These are phyloP conservation scores for Antrozous pallidus DNA, from an alignment of 2,797 vertebrate species.

Conservation along the genomic window DNA sequence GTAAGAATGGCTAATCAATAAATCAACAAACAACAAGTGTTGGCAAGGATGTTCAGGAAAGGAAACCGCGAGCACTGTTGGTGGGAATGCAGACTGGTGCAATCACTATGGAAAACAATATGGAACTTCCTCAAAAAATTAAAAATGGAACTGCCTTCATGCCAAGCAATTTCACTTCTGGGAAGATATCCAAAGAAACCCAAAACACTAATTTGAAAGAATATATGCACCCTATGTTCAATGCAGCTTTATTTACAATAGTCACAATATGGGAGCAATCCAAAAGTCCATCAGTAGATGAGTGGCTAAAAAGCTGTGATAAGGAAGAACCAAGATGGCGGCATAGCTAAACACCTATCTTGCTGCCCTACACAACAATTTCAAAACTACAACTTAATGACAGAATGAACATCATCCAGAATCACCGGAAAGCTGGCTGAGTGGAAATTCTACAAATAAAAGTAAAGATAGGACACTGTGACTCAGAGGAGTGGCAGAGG, in stretches of 20 bases:
- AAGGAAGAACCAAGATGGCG: no score
- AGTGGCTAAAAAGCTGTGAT: neutral
- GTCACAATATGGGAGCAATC: neutral
- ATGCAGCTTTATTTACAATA: neutral
- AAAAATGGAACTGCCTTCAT: neutral
- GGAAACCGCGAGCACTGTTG: rapidly evolving
- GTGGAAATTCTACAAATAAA: no score
- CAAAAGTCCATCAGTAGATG: neutral
- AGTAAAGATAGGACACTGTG: no score
- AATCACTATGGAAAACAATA: neutral
- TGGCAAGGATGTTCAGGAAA: neutral
- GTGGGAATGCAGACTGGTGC: neutral
- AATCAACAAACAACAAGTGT: neutral
- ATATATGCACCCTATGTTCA: neutral
- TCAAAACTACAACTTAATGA: no score
- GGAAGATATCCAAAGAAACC: neutral
- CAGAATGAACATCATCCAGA: no score
- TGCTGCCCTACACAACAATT: no score
- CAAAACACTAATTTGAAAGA: neutral
- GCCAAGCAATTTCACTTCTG: neutral
- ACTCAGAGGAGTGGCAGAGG: no score
- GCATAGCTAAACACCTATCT: no score
- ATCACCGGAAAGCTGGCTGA: no score
- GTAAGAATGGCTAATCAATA: neutral
- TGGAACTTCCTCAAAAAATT: neutral